Percentiles rank a stretch among this genome's conserved stretches.
Evolutionary conservation across 2,113 vertebrate genomes (phyloP).

Genomic region (Benitochromis conjunctus): DNA sequence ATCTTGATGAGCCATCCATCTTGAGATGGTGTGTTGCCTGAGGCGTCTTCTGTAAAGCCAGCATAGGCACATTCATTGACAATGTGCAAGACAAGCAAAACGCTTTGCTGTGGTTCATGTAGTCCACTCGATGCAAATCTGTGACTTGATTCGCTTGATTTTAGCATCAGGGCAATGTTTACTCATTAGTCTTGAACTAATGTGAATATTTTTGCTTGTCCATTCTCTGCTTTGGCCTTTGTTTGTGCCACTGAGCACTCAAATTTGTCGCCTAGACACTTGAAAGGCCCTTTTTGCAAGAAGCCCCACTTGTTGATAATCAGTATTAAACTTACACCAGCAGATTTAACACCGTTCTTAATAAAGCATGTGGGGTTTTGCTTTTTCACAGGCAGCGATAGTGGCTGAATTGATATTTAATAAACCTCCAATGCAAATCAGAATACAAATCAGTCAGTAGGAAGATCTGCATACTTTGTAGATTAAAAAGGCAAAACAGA

Average conservation of each 20-base stretch:
- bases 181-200: background rate
- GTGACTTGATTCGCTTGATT: background rate
- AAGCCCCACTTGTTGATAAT: background rate
- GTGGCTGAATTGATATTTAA: background rate
- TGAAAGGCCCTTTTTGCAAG: background rate
- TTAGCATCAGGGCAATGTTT: background rate
- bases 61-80: background rate
- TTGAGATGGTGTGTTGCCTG: background rate
- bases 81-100: background rate
- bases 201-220: background rate
- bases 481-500: background rate
- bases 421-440: background rate
- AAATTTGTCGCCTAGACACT: background rate
- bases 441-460: background rate
- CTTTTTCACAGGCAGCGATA: background rate
- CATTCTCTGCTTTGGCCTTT: background rate
- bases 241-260: background rate
- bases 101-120: background rate
- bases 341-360: background rate
- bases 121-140: background rate
- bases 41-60: constrained; percentile 7
- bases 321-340: background rate
- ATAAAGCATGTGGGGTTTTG: background rate
- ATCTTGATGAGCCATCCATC: background rate
- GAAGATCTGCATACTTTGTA: background rate